These are phyloP conservation scores for Neoniphon sammara DNA, from an alignment of 2,797 vertebrate genomes.

Conservation along the genomic window DNA sequence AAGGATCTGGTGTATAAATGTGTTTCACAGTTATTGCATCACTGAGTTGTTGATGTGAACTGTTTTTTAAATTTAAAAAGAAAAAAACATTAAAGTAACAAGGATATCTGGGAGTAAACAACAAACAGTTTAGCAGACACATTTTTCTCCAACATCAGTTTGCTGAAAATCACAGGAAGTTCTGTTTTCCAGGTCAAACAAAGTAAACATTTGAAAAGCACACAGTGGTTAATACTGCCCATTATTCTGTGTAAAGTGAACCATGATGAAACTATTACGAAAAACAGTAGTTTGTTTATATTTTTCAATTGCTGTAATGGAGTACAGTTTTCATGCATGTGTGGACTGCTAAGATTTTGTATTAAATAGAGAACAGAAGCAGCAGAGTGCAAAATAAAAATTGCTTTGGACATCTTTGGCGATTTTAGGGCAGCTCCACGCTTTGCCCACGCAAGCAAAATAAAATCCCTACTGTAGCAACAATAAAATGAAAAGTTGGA, in stretches of 20 bases:
- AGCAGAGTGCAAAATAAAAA: background rate
- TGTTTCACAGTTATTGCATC: constrained; percentile 58
- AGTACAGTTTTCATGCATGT: background rate
- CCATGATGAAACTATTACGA: background rate
- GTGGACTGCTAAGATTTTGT: background rate
- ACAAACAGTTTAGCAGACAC: constrained; percentile 28
- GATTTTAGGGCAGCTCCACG: background rate
- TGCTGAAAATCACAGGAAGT: constrained; percentile 13
- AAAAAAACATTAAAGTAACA: background rate
- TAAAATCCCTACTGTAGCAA: constrained; percentile 13
- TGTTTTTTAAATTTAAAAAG: background rate
- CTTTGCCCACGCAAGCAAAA: constrained; percentile 11
- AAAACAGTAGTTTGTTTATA: background rate
- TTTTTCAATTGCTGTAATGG: background rate
- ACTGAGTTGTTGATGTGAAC: constrained; percentile 3
- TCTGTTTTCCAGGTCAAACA: background rate
- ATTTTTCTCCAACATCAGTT: background rate
- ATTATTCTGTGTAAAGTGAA: constrained; percentile 25
- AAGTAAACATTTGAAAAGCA: too few relatives aligned
- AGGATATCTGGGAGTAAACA: too few relatives aligned
- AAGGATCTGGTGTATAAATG: background rate
- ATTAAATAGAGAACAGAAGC: background rate
- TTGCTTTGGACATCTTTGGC: constrained; percentile 12
- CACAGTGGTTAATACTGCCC: background rate
- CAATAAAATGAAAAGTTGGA: constrained; percentile 3